These are phyloP conservation scores for Schizotus pectinicornis DNA, from an alignment of 2,888 invertebrate species.

Conservation along the genomic window DNA sequence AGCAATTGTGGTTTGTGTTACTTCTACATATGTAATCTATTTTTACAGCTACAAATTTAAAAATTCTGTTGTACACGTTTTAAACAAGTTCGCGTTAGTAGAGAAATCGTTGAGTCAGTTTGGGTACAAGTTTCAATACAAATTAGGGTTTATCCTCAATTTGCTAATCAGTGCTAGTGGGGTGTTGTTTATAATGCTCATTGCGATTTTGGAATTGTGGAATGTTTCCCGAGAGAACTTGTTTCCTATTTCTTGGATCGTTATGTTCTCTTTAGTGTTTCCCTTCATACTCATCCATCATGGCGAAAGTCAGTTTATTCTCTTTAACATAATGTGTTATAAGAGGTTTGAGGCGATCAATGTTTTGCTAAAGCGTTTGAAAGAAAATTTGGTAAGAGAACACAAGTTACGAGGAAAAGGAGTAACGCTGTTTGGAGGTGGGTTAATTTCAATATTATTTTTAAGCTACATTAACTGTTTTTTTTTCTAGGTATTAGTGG, in stretches of 20 bases:
- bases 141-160: background rate
- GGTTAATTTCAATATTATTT: too few relatives aligned
- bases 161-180: background rate
- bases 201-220: constrained; percentile 1
- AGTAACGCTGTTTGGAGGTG: too few relatives aligned
- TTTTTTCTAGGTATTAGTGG: background rate
- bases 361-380: background rate
- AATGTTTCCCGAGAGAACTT: constrained; percentile 15
- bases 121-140: background rate
- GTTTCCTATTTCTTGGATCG: background rate
- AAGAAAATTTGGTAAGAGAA: background rate
- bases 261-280: constrained; percentile 10
- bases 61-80: background rate
- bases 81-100: background rate
- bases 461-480: background rate
- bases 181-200: background rate
- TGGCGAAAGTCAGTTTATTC: constrained; percentile 17
- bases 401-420: too few relatives aligned
- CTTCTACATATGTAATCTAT: background rate
- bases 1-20: background rate
- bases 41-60: background rate
- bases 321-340: background rate
- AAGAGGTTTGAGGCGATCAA: constrained; percentile 10
- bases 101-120: background rate
- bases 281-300: constrained; percentile 14